These are phyloP conservation scores for Drosophila ogumai DNA, from an alignment of 1,140 invertebrate genomes.

Conservation along the genomic window DNA sequence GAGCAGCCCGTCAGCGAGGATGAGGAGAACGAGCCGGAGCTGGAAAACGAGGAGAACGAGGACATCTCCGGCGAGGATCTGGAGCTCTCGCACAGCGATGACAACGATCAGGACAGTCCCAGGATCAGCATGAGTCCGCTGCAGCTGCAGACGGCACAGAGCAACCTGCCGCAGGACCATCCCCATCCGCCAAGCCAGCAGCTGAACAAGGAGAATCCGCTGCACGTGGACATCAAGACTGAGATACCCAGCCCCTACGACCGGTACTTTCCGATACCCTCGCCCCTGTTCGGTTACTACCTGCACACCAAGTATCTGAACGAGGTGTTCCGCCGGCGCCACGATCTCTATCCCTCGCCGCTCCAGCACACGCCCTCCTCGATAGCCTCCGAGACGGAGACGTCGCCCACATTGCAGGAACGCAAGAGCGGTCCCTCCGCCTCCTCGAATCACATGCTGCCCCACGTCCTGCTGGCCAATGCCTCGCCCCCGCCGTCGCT, in stretches of 20 bases:
- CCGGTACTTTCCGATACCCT: conserved; percentile 87
- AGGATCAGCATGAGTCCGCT: conserved; percentile 81
- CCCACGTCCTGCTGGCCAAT: conserved; percentile 54
- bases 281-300: conserved; percentile 89
- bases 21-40: conserved; percentile 50
- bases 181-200: conserved; percentile 53
- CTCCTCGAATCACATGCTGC: conserved; percentile 37
- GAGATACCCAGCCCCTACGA: conserved; percentile 86
- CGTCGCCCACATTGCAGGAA: conserved; percentile 56
- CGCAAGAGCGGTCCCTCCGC: conserved; percentile 21
- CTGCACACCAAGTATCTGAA: conserved; percentile 91
- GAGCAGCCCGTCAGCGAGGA: conserved; percentile 69
- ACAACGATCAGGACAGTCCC: conserved; percentile 73
- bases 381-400: conserved; percentile 77
- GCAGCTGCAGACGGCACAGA: conserved; percentile 49
- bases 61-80: conserved; percentile 75
- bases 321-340: conserved; percentile 88
- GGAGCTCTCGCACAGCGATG: conserved; percentile 72
- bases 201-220: conserved; percentile 85
- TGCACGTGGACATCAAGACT: conserved; percentile 85
- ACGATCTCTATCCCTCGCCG: conserved; percentile 89
- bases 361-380: conserved; percentile 81
- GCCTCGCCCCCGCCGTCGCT: conserved; percentile 73
- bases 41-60: conserved; percentile 47
- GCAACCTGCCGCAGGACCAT: conserved; percentile 19